Conservation (phyloP, 2,888 invertebrate genomes). For the Cybosia mesomella region DNA sequence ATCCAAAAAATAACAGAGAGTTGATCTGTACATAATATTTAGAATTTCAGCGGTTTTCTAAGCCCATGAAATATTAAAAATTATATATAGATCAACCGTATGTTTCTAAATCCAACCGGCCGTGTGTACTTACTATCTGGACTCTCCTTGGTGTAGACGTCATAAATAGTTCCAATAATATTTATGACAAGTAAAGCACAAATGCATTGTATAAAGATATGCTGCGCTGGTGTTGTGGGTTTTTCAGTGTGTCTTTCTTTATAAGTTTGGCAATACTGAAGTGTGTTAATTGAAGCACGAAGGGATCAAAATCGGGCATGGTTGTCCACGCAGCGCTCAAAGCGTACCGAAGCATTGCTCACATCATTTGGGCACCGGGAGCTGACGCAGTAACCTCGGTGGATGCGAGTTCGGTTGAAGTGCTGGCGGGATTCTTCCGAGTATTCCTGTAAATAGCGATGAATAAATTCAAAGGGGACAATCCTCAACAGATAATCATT, state of each 20-base stretch:
- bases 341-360: slow-evolving; percentile 30
- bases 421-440: slow-evolving; percentile 35
- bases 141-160: slow-evolving; percentile 27
- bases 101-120: too few species aligned
- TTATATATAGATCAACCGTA: too few species aligned
- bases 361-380: slow-evolving; percentile 38
- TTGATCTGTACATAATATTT: too few species aligned
- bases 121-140: slow-evolving; percentile 48
- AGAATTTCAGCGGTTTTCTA: too few species aligned
- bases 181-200: slow-evolving; percentile 44
- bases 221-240: slow-evolving; percentile 30
- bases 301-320: slow-evolving; percentile 34
- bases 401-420: slow-evolving; percentile 41
- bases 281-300: slow-evolving; percentile 41
- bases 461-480: not conserved
- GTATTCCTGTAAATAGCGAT: slow-evolving; percentile 26
- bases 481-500: too few species aligned
- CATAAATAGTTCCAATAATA: slow-evolving; percentile 52
- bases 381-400: slow-evolving; percentile 53
- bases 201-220: slow-evolving; percentile 36
- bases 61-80: too few species aligned
- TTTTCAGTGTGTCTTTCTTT: slow-evolving; percentile 17
- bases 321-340: slow-evolving; percentile 48
- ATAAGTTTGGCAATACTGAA: slow-evolving; percentile 51
- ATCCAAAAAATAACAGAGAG: too few species aligned